These are phyloP conservation scores for Actinemys pallida DNA, from an alignment of 2,113 vertebrate species.

Conservation along the genomic window DNA sequence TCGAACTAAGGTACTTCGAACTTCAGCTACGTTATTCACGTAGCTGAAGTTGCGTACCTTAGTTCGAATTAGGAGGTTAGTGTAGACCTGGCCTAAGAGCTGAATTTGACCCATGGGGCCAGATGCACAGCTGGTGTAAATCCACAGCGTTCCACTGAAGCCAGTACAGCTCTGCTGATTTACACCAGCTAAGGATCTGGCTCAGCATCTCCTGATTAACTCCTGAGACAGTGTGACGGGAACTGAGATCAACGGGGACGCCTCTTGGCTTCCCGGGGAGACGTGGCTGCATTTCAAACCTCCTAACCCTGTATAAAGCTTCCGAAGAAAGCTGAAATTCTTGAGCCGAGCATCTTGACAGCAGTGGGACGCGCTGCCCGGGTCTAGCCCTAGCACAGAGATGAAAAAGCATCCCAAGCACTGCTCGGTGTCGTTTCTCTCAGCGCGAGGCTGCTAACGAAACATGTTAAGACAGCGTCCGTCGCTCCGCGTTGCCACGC, in stretches of 20 bases:
- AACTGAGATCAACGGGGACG: slow-evolving; percentile 33
- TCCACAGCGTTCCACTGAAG: background rate
- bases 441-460: background rate
- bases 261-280: background rate
- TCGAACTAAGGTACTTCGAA: too few relatives aligned
- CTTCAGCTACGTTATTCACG: too few relatives aligned
- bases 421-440: background rate
- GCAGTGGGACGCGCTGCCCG: background rate
- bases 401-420: background rate
- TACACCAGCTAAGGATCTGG: background rate
- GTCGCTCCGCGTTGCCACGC: background rate
- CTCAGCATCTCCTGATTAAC: background rate
- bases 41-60: too few relatives aligned
- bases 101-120: background rate
- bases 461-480: background rate
- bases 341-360: background rate
- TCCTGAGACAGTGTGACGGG: accelerated
- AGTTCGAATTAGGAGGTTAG: too few relatives aligned
- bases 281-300: accelerated
- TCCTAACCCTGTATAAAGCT: background rate
- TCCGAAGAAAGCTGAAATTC: background rate
- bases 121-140: background rate
- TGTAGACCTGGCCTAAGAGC: too few relatives aligned
- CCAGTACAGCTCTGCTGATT: background rate
- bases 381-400: too few relatives aligned